Evolutionary conservation across 2,113 vertebrate species (phyloP), one percentile per base, ranked within the genome.

Genomic region (Mustela lutreola): DNA sequence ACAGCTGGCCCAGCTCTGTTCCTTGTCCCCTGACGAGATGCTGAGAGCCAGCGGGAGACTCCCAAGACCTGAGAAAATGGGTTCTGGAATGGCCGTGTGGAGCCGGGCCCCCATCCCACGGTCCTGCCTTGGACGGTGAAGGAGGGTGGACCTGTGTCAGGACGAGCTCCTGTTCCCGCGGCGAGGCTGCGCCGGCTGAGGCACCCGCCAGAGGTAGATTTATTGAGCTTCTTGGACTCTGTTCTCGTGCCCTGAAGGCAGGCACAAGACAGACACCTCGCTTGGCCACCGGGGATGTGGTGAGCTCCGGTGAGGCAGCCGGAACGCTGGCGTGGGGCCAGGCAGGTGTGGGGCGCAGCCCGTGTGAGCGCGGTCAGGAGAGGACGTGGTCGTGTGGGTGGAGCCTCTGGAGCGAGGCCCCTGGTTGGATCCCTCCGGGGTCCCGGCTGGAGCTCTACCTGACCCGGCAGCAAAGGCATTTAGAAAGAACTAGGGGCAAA

Each of bases 81-180:
- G 39, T 39, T 45, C 60, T 7, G 3, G 45, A 60, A 24, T 5
- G 42, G 5, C 39, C 4, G 1, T 0, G 0, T 7, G 93, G 65
- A 31, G 79, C 24, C 0, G 0, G 4, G 9, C 0, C 0, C 28
- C 19, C 15, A 1, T 0, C 71, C 48, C 21, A 22, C 28, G 18
- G 12, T 42, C n/a, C n/a, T 56, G 21, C 16, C 1, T 9, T 11
- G 21, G 14, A 10, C 24, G 0, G 6, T 0, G 14, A 21, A n/a
- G 0, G 42, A 21, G 31, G 16, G 19, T 3, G 65, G 1, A 1
- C 3, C 14, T 8, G 1, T 10, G 1, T 12, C 0, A 2, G 26
- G 39, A 8, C 3, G 14, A 81, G 5, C 14, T 14, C 50, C 28
- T 22, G 82, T 70, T 9, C 19, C 24, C 9, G 24, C 3, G 4